Percentiles rank a stretch among this genome's conserved stretches.
phyloP scores from a whole-genome alignment of 2,888 invertebrate species.

The Noctua janthina region DNA sequence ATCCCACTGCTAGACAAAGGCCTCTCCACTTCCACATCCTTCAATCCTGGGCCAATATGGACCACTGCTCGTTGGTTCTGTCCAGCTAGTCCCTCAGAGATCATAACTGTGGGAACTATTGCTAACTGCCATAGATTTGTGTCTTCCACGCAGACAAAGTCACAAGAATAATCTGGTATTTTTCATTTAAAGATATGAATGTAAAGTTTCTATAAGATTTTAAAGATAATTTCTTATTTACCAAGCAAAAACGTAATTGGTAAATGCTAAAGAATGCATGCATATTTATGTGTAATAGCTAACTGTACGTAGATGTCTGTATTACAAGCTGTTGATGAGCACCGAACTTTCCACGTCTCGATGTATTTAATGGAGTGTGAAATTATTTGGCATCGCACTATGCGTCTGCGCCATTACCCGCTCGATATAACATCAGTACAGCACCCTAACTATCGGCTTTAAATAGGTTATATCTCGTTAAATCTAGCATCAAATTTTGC shows the following conservation, averaged over 20 bases:
- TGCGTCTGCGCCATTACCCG: conserved; percentile 36
- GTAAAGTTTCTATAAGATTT: too few species aligned
- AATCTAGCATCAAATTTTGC: conserved; percentile 14
- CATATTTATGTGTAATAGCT: not conserved
- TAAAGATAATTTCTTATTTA: too few species aligned
- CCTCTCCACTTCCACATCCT: too few species aligned
- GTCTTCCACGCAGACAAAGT: not conserved
- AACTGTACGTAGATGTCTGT: not conserved
- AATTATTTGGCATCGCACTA: conserved; percentile 47
- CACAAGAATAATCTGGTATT: not conserved
- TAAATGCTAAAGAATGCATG: not conserved
- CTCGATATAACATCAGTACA: conserved; percentile 17
- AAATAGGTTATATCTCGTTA: conserved; percentile 35
- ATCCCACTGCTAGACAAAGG: too few species aligned
- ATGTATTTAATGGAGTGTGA: conserved; percentile 41
- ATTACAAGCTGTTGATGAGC: conserved; percentile 17
- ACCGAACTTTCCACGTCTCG: conserved; percentile 34
- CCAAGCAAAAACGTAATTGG: too few species aligned
- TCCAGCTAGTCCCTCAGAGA: too few species aligned
- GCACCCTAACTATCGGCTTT: conserved; percentile 15
- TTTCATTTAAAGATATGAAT: too few species aligned
- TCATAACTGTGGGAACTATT: too few species aligned
- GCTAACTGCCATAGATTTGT: too few species aligned
- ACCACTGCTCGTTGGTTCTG: too few species aligned
- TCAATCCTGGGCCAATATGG: too few species aligned